Percentiles rank a stretch among this genome's conserved stretches.
phyloP scores from a whole-genome alignment of 1,140 invertebrate species.

The Hycleus cichorii region DNA sequence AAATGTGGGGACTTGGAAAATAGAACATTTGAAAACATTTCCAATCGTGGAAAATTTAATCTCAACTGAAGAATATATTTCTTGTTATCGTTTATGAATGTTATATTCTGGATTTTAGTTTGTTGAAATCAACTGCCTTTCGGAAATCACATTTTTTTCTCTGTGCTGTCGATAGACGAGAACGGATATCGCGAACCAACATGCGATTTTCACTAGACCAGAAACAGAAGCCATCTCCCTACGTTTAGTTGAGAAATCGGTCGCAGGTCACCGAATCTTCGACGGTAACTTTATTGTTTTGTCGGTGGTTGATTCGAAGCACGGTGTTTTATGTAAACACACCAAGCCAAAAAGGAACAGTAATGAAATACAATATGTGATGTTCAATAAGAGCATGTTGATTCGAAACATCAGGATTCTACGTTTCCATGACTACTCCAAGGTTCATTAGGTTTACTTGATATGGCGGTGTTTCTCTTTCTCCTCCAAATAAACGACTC shows the following conservation, averaged over 20 bases:
- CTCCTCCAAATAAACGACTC: constrained; percentile 1
- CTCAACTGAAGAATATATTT: constrained; percentile 20
- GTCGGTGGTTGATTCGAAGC: too few species aligned
- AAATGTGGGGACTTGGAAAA: too few species aligned
- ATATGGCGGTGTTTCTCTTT: constrained; percentile 11
- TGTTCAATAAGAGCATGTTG: constrained; percentile 21
- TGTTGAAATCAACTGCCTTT: too few species aligned
- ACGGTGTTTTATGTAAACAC: constrained; percentile 14
- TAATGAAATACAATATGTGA: constrained; percentile 25
- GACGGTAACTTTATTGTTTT: too few species aligned
- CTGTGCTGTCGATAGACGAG: too few species aligned
- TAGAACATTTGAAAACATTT: constrained; percentile 8
- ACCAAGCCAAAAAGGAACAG: constrained; percentile 9
- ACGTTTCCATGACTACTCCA: constrained; percentile 18
- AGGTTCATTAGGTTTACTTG: constrained; percentile 23
- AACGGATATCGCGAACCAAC: too few species aligned
- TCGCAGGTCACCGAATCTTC: too few species aligned
- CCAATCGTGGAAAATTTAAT: constrained; percentile 22
- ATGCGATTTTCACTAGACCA: too few species aligned
- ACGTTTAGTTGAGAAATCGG: too few species aligned
- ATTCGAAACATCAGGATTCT: constrained; percentile 21
- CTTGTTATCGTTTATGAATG: constrained; percentile 16
- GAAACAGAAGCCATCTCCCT: too few species aligned
- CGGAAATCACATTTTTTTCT: too few species aligned
- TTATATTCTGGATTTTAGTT: too few species aligned